Conservation (phyloP, 1,140 invertebrate species). For the Macrocentrus cingulum region DNA sequence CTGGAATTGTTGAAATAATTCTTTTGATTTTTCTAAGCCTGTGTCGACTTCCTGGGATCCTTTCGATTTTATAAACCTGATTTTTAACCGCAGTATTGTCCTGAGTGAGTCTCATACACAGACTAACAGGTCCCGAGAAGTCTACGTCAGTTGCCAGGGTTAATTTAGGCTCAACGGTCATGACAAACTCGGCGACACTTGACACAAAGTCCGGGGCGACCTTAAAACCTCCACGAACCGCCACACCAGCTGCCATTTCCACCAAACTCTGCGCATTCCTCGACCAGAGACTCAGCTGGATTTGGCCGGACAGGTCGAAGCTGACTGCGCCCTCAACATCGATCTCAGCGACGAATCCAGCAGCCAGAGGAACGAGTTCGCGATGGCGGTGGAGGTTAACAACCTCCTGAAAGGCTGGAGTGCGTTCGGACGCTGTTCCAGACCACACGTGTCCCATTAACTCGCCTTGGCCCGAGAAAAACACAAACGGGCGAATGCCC, state of each 20-base stretch:
- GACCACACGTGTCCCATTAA: slow-evolving; percentile 90
- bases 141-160: slow-evolving; percentile 77
- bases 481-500: slow-evolving; percentile 78
- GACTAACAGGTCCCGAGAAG: slow-evolving; percentile 74
- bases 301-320: slow-evolving; percentile 80
- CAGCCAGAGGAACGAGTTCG: slow-evolving; percentile 69
- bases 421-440: slow-evolving; percentile 78
- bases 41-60: slow-evolving; percentile 70
- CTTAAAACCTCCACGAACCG: slow-evolving; percentile 67
- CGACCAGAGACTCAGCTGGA: slow-evolving; percentile 86
- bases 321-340: slow-evolving; percentile 73
- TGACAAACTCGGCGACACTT: slow-evolving; percentile 70
- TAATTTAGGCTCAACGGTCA: slow-evolving; percentile 72
- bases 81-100: slow-evolving; percentile 69
- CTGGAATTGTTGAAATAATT: slow-evolving; percentile 57
- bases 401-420: slow-evolving; percentile 78
- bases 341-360: slow-evolving; percentile 74
- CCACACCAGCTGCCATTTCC: slow-evolving; percentile 72
- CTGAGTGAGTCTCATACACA: slow-evolving; percentile 80
- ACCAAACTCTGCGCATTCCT: slow-evolving; percentile 82
- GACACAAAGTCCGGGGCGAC: slow-evolving; percentile 71
- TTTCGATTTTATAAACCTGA: slow-evolving; percentile 69
- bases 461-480: slow-evolving; percentile 82
- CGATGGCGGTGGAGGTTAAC: slow-evolving; percentile 74
- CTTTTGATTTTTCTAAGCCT: slow-evolving; percentile 60